Percentiles rank a stretch among this genome's conserved stretches.
Conservation (phyloP, 2,888 invertebrate genomes). For the Microplitis manilae region DNA sequence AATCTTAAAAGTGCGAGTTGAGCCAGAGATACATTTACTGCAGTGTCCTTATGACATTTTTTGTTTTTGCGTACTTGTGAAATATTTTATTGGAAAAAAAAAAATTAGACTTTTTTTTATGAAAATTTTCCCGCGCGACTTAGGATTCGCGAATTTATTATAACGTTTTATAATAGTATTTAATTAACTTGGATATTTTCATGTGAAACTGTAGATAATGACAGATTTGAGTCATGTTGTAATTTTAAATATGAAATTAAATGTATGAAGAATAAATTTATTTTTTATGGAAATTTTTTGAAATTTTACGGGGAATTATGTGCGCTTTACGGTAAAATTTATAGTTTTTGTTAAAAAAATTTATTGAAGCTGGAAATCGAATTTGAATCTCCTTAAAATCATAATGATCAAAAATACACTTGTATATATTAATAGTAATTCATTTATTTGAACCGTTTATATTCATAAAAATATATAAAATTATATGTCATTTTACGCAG, state of each 20-base stretch:
- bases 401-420: too few relatives aligned
- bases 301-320: background rate
- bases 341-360: background rate
- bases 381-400: too few relatives aligned
- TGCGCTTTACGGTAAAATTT: background rate
- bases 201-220: background rate
- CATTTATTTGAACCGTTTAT: too few relatives aligned
- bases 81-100: too few relatives aligned
- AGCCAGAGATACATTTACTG: conserved; percentile 12
- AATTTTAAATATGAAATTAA: background rate
- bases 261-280: background rate
- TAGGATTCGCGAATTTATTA: background rate
- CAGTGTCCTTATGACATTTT: conserved; percentile 8
- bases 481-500: too few relatives aligned
- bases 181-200: background rate
- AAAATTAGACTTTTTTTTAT: background rate
- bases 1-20: conserved; percentile 39
- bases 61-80: background rate
- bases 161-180: background rate
- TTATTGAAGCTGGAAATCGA: too few relatives aligned
- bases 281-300: background rate
- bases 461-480: too few relatives aligned
- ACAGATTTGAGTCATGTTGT: background rate
- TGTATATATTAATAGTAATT: too few relatives aligned
- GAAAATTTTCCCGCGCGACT: background rate